Evolutionary conservation across 2,113 vertebrate species (phyloP), one percentile per base, ranked within the genome.

Genomic region (Ceuthmochares aereus): DNA sequence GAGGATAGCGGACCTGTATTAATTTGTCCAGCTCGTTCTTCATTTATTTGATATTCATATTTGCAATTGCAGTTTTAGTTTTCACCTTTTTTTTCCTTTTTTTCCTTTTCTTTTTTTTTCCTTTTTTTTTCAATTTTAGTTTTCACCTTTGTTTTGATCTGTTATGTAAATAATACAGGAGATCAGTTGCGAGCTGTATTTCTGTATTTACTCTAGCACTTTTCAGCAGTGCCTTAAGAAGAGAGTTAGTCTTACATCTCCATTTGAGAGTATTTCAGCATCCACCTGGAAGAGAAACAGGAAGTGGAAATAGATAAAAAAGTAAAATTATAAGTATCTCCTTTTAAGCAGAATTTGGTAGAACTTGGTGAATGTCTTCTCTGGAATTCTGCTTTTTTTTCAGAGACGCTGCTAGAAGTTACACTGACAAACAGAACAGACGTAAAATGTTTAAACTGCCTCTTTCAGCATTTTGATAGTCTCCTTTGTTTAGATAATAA

Each of bases 51-150:
- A 32, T 83, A 49, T 20, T 69, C 27, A 7, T 86, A 76, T 63
- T 85, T 77, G 43, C 52, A 78, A 60, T 40, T 79, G 89, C 29
- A 89, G 4, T 89, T 97, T 67, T n/a, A 58, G n/a, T 93, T 94
- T 81, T 56, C n/a, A 58, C 23, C 19, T 89, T 87, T 72, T 40
- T 77, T 95, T 94, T 73, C n/a, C n/a, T n/a, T n/a, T n/a, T n/a
- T n/a, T n/a, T n/a, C n/a, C n/a, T n/a, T n/a, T n/a, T n/a, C n/a
- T n/a, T n/a, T n/a, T n/a, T n/a, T n/a, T n/a, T n/a, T n/a, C n/a
- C n/a, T n/a, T n/a, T n/a, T n/a, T n/a, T n/a, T n/a, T n/a, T n/a
- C n/a, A 89, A 4, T 89, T 97, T 68, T 34, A 58, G n/a, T 93
- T 94, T 82, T 56, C n/a, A 58, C 23, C 19, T 89, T 87, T 72